A percentile compares a stretch with the other conserved stretches of the same genome.
These are phyloP conservation scores for Grapholita molesta DNA, from an alignment of 1,140 invertebrate genomes.

Conservation along the genomic window DNA sequence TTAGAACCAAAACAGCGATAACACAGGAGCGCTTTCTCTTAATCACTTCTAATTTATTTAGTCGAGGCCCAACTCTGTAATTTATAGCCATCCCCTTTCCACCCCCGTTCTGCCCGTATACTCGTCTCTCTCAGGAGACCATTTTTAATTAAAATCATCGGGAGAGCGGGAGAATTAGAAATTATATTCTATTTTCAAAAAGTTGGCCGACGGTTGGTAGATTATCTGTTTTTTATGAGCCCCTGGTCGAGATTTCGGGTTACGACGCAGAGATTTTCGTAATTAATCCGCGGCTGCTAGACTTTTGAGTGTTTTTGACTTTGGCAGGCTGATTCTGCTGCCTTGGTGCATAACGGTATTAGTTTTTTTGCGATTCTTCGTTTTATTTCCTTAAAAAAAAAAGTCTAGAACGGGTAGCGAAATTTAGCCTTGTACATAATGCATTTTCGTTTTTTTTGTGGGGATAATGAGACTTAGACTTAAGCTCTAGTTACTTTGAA, in stretches of 20 bases:
- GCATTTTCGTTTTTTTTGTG: too few relatives aligned
- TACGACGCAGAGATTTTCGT: constrained; percentile 65
- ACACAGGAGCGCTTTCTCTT: constrained; percentile 45
- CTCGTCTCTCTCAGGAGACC: constrained; percentile 63
- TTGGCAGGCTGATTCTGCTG: constrained; percentile 64
- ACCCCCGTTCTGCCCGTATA: constrained; percentile 39
- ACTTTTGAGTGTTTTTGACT: too few relatives aligned
- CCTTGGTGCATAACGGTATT: constrained; percentile 31
- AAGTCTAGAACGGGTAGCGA: too few relatives aligned
- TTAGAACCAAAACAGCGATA: neutral
- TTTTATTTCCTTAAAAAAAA: too few relatives aligned
- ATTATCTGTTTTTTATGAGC: constrained; percentile 77
- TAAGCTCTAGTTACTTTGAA: too few relatives aligned
- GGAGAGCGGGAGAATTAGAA: constrained; percentile 70
- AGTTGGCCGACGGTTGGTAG: constrained; percentile 75
- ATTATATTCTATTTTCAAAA: constrained; percentile 78
- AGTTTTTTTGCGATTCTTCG: too few relatives aligned
- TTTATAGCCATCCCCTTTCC: constrained; percentile 67
- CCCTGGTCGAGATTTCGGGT: constrained; percentile 68
- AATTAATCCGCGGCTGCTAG: constrained; percentile 54
- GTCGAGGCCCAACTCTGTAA: constrained; percentile 62
- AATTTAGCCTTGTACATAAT: too few relatives aligned
- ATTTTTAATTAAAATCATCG: constrained; percentile 78
- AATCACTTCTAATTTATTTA: constrained; percentile 78
- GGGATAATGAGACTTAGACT: too few relatives aligned